Evolutionary conservation across 2,797 vertebrate species (phyloP), one percentile per base, ranked within the genome.

Genomic region (Otus scops): DNA sequence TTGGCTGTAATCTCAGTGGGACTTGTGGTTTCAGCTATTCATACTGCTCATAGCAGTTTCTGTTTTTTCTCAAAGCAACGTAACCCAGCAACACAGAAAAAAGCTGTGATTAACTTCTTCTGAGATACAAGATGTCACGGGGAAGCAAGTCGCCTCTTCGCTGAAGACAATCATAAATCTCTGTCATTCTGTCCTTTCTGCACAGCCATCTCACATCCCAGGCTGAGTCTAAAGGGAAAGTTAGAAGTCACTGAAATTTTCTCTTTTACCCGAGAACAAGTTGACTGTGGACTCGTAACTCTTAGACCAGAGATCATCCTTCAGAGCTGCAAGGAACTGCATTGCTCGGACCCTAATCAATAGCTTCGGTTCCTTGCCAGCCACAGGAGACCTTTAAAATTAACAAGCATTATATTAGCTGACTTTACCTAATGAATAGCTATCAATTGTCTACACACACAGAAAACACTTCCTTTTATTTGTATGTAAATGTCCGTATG

Each of bases 51-150:
- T 87, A 92, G 95, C 85, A 93, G 95, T 94, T 95, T 93, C 90
- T 97, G 91, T 94, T 97, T 97, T 95, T 96, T 97, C 97, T 97
- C 96, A 93, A 92, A 97, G 97, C 97, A 93, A 64, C 2, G 81
- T 97, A 97, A 78, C 97, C 97, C 97, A 93, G 97, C 97, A 98
- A 97, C 97, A 90, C 81, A 75, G 91, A 91, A 96, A 92, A 92
- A 97, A 96, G 92, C 96, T 83, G 95, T 91, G 93, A 97, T 97
- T 97, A 97, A 94, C 94, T 95, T 96, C 76, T 92, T 94, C 73
- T 67, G 85, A 88, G 92, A 93, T 80, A 94, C 50, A 77, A 93
- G 97, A 97, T 92, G 95, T 92, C 74, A 91, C 18, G 41, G 89
- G 86, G 91, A 48, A 56, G 90, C 81, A 92, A 69, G 63, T 48